A percentile compares a stretch with the other conserved stretches of the same genome.
Conservation (phyloP, 2,797 vertebrate species). For the Sciurus carolinensis region DNA sequence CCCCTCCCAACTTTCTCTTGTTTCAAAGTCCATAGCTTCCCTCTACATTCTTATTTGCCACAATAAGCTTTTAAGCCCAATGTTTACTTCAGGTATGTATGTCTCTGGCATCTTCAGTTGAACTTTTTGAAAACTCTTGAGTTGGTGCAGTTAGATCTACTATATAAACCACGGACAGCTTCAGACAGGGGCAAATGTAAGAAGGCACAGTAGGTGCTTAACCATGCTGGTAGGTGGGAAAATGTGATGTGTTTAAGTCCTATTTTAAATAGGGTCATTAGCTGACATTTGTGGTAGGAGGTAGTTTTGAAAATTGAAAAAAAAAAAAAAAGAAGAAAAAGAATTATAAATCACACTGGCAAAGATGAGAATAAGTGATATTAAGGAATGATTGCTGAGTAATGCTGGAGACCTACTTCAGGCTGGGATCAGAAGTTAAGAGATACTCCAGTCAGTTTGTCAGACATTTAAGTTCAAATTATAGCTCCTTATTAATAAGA, state of each 20-base stretch:
- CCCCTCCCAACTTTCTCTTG: fast-evolving
- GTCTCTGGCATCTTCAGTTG: background rate
- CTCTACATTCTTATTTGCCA: background rate
- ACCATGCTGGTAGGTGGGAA: background rate
- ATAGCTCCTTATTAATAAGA: background rate
- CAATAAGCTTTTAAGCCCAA: background rate
- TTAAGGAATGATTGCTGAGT: background rate
- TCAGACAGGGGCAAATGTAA: too few species aligned
- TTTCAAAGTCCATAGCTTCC: background rate
- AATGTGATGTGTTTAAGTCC: background rate
- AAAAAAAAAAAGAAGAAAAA: background rate
- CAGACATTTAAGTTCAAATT: background rate
- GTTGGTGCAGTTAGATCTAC: too few species aligned
- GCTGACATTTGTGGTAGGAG: background rate
- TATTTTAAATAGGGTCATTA: background rate
- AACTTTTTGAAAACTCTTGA: background rate
- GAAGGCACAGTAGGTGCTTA: background rate
- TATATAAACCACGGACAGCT: too few species aligned
- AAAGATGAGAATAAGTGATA: background rate
- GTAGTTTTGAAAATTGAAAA: background rate
- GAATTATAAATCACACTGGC: background rate
- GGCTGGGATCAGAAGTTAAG: background rate
- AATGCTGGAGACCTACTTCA: background rate
- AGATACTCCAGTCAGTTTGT: background rate
- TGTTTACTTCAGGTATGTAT: background rate